Evolutionary conservation across 1,140 invertebrate genomes (phyloP).

Genomic region (Trachymyrmex septentrionalis): DNA sequence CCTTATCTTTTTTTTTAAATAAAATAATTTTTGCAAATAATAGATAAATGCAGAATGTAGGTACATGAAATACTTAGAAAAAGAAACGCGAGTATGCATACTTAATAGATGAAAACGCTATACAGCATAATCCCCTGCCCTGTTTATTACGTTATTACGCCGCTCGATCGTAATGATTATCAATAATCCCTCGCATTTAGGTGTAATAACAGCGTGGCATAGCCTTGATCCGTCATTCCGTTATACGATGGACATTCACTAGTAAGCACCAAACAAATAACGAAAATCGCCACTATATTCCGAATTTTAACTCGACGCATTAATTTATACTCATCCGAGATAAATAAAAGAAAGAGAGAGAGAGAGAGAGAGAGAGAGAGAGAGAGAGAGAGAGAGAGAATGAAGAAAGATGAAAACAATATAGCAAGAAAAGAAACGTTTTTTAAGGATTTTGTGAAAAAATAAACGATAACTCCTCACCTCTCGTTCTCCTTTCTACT

Average conservation of each 20-base stretch:
- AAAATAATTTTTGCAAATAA: slow-evolving; percentile 3
- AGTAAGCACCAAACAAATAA: slow-evolving; percentile 29
- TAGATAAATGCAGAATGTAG: not conserved
- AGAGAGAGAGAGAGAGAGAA: not conserved
- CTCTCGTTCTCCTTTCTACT: not conserved
- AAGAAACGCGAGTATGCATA: not conserved
- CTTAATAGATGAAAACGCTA: not conserved
- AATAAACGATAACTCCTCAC: slow-evolving; percentile 8
- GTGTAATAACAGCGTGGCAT: slow-evolving; percentile 70
- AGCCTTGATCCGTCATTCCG: slow-evolving; percentile 68
- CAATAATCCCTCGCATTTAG: slow-evolving; percentile 76
- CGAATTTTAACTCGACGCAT: not conserved
- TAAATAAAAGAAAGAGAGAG: slow-evolving; percentile 21
- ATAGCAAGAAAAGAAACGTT: not conserved
- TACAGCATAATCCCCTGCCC: not conserved
- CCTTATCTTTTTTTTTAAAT: not conserved
- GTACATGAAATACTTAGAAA: not conserved
- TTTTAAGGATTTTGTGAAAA: slow-evolving; percentile 22
- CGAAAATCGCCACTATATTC: not conserved
- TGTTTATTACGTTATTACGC: slow-evolving; percentile 64
- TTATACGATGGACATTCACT: slow-evolving; percentile 38
- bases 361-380: not conserved
- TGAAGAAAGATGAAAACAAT: not conserved
- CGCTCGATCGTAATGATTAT: slow-evolving; percentile 78
- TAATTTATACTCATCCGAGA: slow-evolving; percentile 24